Conservation (phyloP, 2,797 vertebrate species). For the Vultur gryphus region DNA sequence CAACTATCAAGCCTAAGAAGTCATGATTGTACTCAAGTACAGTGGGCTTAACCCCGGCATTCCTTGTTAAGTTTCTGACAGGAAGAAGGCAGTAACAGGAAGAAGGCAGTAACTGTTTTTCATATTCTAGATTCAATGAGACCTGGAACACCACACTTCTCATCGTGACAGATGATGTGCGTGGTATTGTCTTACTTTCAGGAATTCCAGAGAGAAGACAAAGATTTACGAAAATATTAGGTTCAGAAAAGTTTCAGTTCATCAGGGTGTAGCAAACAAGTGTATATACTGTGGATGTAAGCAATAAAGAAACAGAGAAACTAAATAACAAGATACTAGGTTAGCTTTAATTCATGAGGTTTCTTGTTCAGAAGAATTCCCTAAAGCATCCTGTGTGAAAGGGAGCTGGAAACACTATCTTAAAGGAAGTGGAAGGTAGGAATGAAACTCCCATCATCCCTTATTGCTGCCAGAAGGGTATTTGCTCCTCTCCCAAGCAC, state of each 20-base stretch:
- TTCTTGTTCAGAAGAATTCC: neutral
- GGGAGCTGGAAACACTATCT: neutral
- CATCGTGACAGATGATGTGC: accelerated
- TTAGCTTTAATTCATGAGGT: neutral
- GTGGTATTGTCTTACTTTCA: neutral
- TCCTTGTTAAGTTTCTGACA: neutral
- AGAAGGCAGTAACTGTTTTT: neutral
- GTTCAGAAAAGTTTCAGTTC: neutral
- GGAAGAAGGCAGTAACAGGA: neutral
- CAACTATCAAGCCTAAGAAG: neutral
- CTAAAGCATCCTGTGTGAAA: neutral
- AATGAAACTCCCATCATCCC: neutral
- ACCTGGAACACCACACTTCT: neutral
- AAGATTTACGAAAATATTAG: neutral
- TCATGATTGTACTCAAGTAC: neutral
- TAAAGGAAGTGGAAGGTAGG: neutral
- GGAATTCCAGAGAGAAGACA: neutral
- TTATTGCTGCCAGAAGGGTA: neutral
- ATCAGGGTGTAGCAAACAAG: neutral
- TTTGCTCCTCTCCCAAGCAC: neutral
- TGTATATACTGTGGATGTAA: accelerated
- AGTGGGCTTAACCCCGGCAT: neutral
- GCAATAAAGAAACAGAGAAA: neutral
- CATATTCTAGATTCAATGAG: neutral
- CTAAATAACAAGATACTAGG: neutral